Conservation (phyloP, 1,140 invertebrate species). For the Drosophila obscura region DNA sequence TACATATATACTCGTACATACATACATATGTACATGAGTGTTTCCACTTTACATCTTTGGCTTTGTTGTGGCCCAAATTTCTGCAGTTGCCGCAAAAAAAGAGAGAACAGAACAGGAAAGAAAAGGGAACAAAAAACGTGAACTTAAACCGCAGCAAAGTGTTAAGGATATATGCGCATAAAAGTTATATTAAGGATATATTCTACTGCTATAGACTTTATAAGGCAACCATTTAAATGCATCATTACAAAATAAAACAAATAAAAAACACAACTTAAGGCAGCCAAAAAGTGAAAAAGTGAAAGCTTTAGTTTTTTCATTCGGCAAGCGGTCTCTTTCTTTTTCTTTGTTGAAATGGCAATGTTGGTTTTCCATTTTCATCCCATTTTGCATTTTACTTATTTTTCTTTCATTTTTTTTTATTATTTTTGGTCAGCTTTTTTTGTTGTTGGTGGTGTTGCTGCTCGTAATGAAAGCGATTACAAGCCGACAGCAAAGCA, state of each 20-base stretch:
- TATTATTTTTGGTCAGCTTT: conserved; percentile 51
- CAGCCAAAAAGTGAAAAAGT: conserved; percentile 44
- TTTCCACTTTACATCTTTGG: conserved; percentile 23
- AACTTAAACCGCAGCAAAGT: conserved; percentile 11
- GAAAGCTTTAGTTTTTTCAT: conserved; percentile 39
- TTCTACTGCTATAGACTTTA: background rate
- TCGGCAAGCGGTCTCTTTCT: background rate
- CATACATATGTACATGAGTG: conserved; percentile 5
- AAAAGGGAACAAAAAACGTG: conserved; percentile 11
- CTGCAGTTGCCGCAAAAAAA: conserved; percentile 4
- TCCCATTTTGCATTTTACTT: conserved; percentile 29
- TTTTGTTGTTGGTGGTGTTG: conserved; percentile 1
- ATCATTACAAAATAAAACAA: conserved; percentile 28
- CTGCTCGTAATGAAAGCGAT: conserved; percentile 54
- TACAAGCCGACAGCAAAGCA: conserved; percentile 46
- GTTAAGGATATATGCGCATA: conserved; percentile 8
- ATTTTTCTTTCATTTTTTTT: conserved; percentile 30
- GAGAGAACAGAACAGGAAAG: background rate
- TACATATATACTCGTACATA: background rate
- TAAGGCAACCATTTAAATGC: conserved; percentile 26
- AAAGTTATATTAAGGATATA: conserved; percentile 3
- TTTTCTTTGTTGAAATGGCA: conserved; percentile 39
- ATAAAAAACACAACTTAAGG: conserved; percentile 14
- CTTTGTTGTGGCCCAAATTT: conserved; percentile 33
- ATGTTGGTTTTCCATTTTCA: conserved; percentile 58